Evolutionary conservation across 2,113 vertebrate genomes (phyloP), one percentile per base, ranked within the genome.

Genomic region (Physeter macrocephalus): DNA sequence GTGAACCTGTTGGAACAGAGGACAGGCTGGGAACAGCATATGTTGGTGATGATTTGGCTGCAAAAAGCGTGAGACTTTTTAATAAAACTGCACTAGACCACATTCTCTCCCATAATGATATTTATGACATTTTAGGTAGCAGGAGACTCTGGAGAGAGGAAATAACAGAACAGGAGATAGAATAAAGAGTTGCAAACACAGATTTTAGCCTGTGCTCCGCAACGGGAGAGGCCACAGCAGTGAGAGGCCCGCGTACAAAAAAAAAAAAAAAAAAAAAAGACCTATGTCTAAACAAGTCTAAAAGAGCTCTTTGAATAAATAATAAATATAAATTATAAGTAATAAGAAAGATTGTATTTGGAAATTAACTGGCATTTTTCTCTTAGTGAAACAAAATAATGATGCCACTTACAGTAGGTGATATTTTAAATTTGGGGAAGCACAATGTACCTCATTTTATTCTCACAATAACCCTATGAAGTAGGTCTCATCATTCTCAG

Each of bases 61-160:
- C 81, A 93, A 88, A 77, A 96, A 86, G 83, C 21, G 36, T 71
- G 92, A 92, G 94, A 97, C 67, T 92, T 95, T 97, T 96, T 97
- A 95, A 95, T 93, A 95, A 96, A 97, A 92, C 74, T 80, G n/a
- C 52, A 95, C 90, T 84, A 64, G 92, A 93, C n/a, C 62, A 46
- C 74, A 77, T 69, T 93, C 69, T 94, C 82, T 84, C 95, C 95
- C 64, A n/a, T 36, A 87, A 93, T 95, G 89, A 69, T 83, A 93
- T 80, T 95, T 92, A 93, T 95, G 90, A 87, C 82, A 91, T 95
- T 96, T 89, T 57, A 92, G 74, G 94, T 89, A 88, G 83, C 92
- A 72, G 91, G 94, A 5, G 83, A 71, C 93, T 95, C 95, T 86
- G 74, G 74, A 95, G 93, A 97, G 89, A 83, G 31, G 75, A 72